Base-by-base conservation (phyloP, 2,113 vertebrate species). In the Epinephelus lanceolatus region DNA sequence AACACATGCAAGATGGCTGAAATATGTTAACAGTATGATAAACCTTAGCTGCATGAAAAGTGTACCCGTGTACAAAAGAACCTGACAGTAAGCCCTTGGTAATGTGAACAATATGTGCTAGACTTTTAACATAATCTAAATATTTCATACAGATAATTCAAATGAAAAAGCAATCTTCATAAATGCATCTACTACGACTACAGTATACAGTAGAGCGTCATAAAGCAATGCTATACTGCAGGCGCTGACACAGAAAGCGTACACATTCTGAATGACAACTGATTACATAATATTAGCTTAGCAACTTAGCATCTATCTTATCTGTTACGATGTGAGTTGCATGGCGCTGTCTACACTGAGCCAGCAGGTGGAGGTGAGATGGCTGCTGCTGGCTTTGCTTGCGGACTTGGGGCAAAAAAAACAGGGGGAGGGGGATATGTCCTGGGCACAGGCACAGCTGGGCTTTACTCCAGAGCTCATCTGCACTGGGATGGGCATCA, bases 361-460 rank as follows among this genome's bases (percentile, higher is more conserved):
- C 77, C 88, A 83, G 81, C 89, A 83, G 83, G 81, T 89, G 78
- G 85, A 79, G 78, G 71, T 88, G 91, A 87, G 86, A 60, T 83
- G 88, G 66, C 62, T 78, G 85, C 55, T 87, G 90, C 71, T 80
- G 87, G 71, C 66, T 40, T 52, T 76, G 80, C 73, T 77, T 81
- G 78, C 57, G 27, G 86, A 87, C 77, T 79, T 78, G 55, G 69
- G 81, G 69, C 17, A 77, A 56, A 60, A 78, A 80, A 77, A 45
- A 45, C 33, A 53, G 13, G 81, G 80, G 37, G 47, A 6, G 81
- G 80, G 42, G 71, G 47, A 60, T 75, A 75, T 86, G 59, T 84
- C 84, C 78, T 63, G 83, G 86, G 74, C 80, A 86, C 76, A 72
- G 86, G 81, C 80, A 86, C 81, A 79, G 86, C 69, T 76, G 78